Evolutionary conservation across 2,113 vertebrate genomes (phyloP), one percentile per base, ranked within the genome.

Genomic region (Urocitellus parryii): DNA sequence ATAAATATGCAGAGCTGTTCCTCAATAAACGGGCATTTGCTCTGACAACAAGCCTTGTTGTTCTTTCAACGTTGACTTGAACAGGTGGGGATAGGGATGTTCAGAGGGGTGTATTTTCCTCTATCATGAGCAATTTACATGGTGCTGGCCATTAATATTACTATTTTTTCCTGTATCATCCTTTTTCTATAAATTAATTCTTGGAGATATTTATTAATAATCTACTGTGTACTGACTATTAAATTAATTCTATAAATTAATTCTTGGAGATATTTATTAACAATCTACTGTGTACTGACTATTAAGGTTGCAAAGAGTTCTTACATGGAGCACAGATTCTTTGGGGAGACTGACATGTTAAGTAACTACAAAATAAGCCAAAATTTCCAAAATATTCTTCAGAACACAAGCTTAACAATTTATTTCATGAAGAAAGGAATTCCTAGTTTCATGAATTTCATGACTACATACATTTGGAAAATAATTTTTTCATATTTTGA

Each of bases 391-490:
- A 96, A 79, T 89, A 65, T 70, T 95, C 34, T 82, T n/a, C 14
- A 51, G 73, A 83, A 68, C 10, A 93, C 22, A 65, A 42, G 51
- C 67, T 2, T 4, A 34, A 9, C 13, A 79, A 27, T 45, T 78
- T 93, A 88, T 77, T 93, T 90, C 89, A 37, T 85, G 45, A 94
- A 76, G 53, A 78, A 61, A 88, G 29, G 18, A 27, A 79, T 53
- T 78, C 29, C 63, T 83, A 63, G 34, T 34, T 91, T 78, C 10
- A 83, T 83, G 48, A 48, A 87, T 74, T 81, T n/a, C 20, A 2
- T 90, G 24, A 58, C 8, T 51, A 11, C 18, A 79, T 67, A 88
- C 34, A 48, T 56, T 93, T 87, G n/a, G 37, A 77, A 84, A 84
- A 67, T 79, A 27, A 45, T 1, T 51, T 67, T 90, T 95, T 97